These are phyloP conservation scores for Drosophila rhopaloa DNA, from an alignment of 1,140 invertebrate genomes.

Conservation along the genomic window DNA sequence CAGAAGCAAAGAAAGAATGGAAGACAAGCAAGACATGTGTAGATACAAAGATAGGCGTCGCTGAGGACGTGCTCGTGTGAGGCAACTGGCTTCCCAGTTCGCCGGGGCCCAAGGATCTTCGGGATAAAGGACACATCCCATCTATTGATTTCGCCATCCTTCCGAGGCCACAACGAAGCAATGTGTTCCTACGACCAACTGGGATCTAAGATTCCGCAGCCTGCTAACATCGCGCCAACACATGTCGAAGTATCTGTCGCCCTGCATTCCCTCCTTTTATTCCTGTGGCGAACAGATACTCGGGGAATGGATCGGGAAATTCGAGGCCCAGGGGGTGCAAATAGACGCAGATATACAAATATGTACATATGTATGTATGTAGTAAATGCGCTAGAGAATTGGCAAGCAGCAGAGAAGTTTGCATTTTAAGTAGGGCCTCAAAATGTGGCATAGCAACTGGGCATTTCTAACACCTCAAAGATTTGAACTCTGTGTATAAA, in stretches of 20 bases:
- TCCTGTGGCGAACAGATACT: constrained; percentile 14
- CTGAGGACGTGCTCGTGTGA: neutral
- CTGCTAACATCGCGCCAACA: constrained; percentile 51
- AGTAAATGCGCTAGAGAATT: neutral
- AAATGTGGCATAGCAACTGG: neutral
- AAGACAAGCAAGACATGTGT: constrained; percentile 35
- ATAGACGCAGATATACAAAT: neutral
- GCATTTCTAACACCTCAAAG: no score
- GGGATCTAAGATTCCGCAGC: constrained; percentile 1
- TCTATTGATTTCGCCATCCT: neutral
- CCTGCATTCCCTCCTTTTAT: constrained; percentile 3
- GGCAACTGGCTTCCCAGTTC: neutral
- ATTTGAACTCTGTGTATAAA: no score
- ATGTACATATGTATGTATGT: neutral
- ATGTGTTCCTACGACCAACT: no score
- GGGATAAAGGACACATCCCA: neutral
- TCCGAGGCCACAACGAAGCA: no score
- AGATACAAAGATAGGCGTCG: constrained; percentile 31
- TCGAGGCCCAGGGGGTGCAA: neutral
- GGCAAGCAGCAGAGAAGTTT: neutral
- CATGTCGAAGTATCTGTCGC: constrained; percentile 44
- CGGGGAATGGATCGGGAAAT: neutral
- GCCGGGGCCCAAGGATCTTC: constrained; percentile 1
- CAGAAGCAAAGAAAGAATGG: constrained; percentile 8
- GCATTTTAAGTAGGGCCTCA: neutral